Conservation (phyloP, 2,888 invertebrate genomes). For the Omphaloscelis lunosa region DNA sequence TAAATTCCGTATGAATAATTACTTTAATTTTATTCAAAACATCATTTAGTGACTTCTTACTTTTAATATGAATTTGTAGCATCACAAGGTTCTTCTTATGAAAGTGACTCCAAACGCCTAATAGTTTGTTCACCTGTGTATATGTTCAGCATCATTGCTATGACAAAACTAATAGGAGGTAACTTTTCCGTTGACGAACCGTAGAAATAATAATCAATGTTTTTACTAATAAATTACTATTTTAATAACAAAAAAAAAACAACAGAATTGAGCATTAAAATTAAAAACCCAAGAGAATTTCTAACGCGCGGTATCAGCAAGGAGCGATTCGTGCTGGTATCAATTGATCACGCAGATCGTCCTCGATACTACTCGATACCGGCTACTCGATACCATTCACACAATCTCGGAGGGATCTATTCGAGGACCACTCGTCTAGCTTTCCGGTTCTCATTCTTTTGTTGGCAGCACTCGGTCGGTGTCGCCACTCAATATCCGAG, state of each 20-base stretch:
- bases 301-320: conserved; percentile 76
- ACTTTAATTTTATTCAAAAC: conserved; percentile 5
- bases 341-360: conserved; percentile 88
- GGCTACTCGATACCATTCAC: conserved; percentile 81
- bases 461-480: conserved; percentile 81
- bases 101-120: conserved; percentile 30
- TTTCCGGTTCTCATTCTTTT: conserved; percentile 89
- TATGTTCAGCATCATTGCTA: conserved; percentile 42
- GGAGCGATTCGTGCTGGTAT: conserved; percentile 81
- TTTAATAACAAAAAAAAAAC: neutral
- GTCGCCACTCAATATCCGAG: conserved; percentile 83
- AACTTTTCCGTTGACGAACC: neutral
- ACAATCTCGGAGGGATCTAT: conserved; percentile 81
- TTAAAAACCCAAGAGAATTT: conserved; percentile 56
- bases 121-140: neutral
- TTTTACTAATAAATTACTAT: neutral
- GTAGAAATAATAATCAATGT: no score
- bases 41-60: neutral
- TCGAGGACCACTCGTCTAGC: conserved; percentile 85
- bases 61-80: neutral
- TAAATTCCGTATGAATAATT: conserved; percentile 66
- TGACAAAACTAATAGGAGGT: conserved; percentile 32
- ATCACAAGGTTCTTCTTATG: neutral
- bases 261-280: conserved; percentile 43
- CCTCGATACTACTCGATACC: conserved; percentile 68